Percentiles rank a stretch among this genome's conserved stretches.
Evolutionary conservation across 2,113 vertebrate genomes (phyloP).

Genomic region (Sylvia atricapilla): DNA sequence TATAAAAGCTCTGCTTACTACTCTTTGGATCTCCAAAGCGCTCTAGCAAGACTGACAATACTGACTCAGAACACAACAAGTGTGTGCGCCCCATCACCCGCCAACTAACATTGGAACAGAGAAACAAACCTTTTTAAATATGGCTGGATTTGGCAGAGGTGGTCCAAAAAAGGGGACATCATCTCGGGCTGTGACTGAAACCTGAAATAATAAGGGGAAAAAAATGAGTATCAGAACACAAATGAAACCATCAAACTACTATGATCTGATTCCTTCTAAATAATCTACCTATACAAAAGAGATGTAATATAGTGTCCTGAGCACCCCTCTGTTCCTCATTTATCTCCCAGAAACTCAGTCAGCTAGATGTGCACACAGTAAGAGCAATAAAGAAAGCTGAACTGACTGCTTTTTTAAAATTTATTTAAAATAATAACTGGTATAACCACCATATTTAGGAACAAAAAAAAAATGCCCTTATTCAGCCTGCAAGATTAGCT

Average conservation of each 20-base stretch:
- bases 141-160: slow-evolving; percentile 65
- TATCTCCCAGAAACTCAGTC: neutral
- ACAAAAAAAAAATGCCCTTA: neutral
- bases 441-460: neutral
- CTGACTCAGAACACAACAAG: neutral
- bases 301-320: neutral
- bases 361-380: neutral
- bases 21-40: neutral
- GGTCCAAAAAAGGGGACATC: slow-evolving; percentile 73
- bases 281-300: neutral
- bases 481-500: neutral
- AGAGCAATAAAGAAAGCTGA: neutral
- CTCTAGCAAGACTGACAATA: neutral
- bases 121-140: slow-evolving; percentile 71
- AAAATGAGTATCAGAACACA: neutral
- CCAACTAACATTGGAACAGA: neutral
- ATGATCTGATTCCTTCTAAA: neutral
- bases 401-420: neutral
- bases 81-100: neutral
- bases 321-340: neutral
- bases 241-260: neutral
- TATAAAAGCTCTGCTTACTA: neutral
- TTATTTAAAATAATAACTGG: neutral
- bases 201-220: slow-evolving; percentile 36
- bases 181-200: slow-evolving; percentile 72